Percentiles rank a stretch among this genome's conserved stretches.
These are phyloP conservation scores for Chrysopilus asiliformis DNA, from an alignment of 2,888 invertebrate species.

Conservation along the genomic window DNA sequence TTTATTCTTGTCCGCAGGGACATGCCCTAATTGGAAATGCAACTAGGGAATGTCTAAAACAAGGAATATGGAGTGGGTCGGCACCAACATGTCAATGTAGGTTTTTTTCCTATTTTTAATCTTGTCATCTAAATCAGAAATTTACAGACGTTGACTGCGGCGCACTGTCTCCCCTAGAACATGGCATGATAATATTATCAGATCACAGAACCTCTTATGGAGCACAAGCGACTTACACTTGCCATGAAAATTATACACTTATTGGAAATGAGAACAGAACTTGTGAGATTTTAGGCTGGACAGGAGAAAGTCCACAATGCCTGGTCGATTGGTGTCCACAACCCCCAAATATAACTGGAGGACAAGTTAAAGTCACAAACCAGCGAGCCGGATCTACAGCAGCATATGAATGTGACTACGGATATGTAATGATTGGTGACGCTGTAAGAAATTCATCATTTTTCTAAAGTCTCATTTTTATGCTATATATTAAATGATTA, in stretches of 20 bases:
- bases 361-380: constrained; percentile 54
- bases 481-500: background rate
- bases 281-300: constrained; percentile 71
- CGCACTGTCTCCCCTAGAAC: constrained; percentile 48
- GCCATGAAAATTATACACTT: constrained; percentile 74
- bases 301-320: constrained; percentile 64
- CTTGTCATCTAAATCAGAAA: too few relatives aligned
- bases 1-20: constrained; percentile 69
- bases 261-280: constrained; percentile 56
- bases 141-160: constrained; percentile 82
- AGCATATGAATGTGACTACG: constrained; percentile 66
- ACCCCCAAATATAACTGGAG: constrained; percentile 64
- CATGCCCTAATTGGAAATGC: constrained; percentile 61
- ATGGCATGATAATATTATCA: constrained; percentile 54
- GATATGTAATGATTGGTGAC: constrained; percentile 71
- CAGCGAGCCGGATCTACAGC: constrained; percentile 69
- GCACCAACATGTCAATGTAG: constrained; percentile 81
- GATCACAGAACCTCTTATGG: constrained; percentile 66
- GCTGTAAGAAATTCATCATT: constrained; percentile 42
- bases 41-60: constrained; percentile 52
- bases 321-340: constrained; percentile 80
- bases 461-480: background rate
- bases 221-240: constrained; percentile 60
- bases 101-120: constrained; percentile 20
- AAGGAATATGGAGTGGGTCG: constrained; percentile 71